These are phyloP conservation scores for Capromys pilorides DNA, from an alignment of 2,797 vertebrate genomes.

Conservation along the genomic window DNA sequence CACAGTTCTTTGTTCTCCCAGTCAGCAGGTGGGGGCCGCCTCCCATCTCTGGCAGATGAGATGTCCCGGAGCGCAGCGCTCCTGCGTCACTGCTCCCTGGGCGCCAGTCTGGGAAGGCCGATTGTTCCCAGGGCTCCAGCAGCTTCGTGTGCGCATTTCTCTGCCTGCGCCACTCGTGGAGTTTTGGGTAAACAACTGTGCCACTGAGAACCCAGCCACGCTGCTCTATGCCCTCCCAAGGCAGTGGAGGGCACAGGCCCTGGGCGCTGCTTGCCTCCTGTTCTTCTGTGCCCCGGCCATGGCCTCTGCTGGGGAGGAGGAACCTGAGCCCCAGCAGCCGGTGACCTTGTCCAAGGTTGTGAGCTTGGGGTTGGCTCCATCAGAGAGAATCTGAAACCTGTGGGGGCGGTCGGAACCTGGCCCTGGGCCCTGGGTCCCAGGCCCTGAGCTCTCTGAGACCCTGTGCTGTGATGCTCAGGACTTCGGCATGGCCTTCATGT, in stretches of 20 bases:
- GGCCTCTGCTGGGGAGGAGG: neutral
- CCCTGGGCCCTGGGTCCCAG: neutral
- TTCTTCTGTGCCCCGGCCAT: neutral
- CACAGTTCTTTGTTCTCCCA: neutral
- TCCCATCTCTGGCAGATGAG: neutral
- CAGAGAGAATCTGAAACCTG: neutral
- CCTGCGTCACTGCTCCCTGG: neutral
- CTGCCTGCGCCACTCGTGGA: too few species aligned
- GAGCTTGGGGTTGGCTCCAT: neutral
- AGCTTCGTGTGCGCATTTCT: neutral
- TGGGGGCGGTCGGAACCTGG: neutral
- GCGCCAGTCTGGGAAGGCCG: neutral
- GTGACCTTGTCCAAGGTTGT: constrained; percentile 2
- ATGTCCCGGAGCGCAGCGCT: too few species aligned
- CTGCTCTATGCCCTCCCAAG: neutral
- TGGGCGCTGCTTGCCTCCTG: neutral
- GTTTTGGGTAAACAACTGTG: neutral
- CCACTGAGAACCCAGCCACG: neutral
- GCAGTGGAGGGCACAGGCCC: neutral
- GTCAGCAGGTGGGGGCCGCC: neutral
- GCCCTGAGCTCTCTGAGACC: neutral
- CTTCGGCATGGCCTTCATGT: neutral
- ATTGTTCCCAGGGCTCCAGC: neutral
- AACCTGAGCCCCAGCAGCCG: neutral
- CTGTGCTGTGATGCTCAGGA: neutral